phyloP scores from a whole-genome alignment of 1,140 invertebrate species.

The Caenorhabditis remanei region DNA sequence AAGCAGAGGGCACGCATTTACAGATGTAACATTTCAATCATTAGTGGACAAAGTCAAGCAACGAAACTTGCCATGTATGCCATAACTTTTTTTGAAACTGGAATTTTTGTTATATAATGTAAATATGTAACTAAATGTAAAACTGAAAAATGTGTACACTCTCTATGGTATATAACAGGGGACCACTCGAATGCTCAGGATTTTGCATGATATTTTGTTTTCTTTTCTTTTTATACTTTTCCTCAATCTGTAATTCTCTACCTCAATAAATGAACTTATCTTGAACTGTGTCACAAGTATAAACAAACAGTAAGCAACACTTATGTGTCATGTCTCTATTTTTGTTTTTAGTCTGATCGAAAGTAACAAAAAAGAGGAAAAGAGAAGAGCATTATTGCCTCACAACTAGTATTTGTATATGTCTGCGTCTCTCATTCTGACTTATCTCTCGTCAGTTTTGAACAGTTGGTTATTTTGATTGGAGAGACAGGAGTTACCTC shows the following conservation, averaged over 20 bases:
- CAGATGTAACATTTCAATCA: conserved; percentile 68
- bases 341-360: conserved; percentile 21
- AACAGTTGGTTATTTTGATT: background rate
- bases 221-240: background rate
- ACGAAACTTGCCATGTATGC: conserved; percentile 60
- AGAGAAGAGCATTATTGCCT: background rate
- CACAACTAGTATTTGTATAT: background rate
- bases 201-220: conserved; percentile 13
- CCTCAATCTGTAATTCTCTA: background rate
- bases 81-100: background rate
- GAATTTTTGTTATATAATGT: background rate
- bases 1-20: conserved; percentile 60
- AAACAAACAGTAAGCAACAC: too few species aligned
- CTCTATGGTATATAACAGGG: too few species aligned
- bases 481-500: background rate
- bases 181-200: conserved; percentile 29
- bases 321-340: background rate
- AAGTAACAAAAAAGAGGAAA: background rate
- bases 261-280: background rate
- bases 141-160: background rate
- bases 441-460: background rate
- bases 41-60: conserved; percentile 66
- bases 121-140: conserved; percentile 20
- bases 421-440: conserved; percentile 1
- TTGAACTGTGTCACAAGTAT: background rate